Conservation (phyloP, 2,797 vertebrate species). For the Sebastes matsubarae region DNA sequence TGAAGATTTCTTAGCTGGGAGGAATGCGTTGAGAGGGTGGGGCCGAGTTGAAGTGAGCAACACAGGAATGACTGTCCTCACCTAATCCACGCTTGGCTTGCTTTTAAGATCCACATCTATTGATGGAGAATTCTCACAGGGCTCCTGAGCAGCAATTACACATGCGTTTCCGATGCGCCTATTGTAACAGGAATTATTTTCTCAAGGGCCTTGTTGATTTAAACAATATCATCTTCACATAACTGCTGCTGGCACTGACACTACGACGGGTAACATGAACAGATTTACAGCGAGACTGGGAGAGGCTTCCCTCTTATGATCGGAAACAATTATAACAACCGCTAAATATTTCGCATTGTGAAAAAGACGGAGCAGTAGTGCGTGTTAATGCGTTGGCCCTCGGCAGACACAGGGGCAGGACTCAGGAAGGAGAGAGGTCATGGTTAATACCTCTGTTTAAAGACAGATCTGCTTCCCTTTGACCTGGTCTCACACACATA, state of each 20-base stretch:
- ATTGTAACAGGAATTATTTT: slow-evolving; percentile 57
- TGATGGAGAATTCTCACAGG: slow-evolving; percentile 51
- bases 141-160: slow-evolving; percentile 42
- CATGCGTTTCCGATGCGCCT: slow-evolving; percentile 40
- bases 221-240: slow-evolving; percentile 33
- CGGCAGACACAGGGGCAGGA: slow-evolving; percentile 63
- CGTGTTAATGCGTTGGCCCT: slow-evolving; percentile 63
- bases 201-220: slow-evolving; percentile 52
- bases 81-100: slow-evolving; percentile 54
- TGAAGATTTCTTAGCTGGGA: slow-evolving; percentile 45
- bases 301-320: slow-evolving; percentile 3
- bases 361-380: background rate
- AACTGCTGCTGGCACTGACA: slow-evolving; percentile 32
- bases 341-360: background rate
- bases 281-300: slow-evolving; percentile 35
- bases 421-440: slow-evolving; percentile 78
- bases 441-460: slow-evolving; percentile 82
- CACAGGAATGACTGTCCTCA: slow-evolving; percentile 55
- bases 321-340: background rate
- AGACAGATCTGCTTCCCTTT: slow-evolving; percentile 73
- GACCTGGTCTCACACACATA: slow-evolving; percentile 54
- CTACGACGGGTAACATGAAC: background rate
- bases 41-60: slow-evolving; percentile 24
- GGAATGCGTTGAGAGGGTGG: slow-evolving; percentile 55
- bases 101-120: slow-evolving; percentile 54